These are phyloP conservation scores for Hyles lineata DNA, from an alignment of 2,888 invertebrate species.

Conservation along the genomic window DNA sequence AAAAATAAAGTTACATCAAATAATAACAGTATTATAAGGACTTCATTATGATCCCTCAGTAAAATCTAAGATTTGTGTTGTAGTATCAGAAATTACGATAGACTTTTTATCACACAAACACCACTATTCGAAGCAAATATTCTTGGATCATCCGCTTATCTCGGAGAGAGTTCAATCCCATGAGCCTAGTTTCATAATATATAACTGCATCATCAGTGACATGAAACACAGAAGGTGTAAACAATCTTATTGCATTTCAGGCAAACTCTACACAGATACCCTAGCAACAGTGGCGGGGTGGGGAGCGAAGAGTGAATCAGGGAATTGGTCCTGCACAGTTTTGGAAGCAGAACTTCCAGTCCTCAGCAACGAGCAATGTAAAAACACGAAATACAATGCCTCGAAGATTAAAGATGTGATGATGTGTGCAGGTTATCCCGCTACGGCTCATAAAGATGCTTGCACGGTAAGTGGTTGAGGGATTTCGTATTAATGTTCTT, in stretches of 20 bases:
- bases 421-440: slow-evolving; percentile 93
- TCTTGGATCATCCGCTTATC: too few species aligned
- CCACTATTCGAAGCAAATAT: too few species aligned
- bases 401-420: slow-evolving; percentile 95
- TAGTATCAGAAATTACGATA: too few species aligned
- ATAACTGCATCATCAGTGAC: too few species aligned
- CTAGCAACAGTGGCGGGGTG: slow-evolving; percentile 92
- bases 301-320: slow-evolving; percentile 93
- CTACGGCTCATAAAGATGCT: slow-evolving; percentile 90
- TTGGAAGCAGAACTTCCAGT: slow-evolving; percentile 91
- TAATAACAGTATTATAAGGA: too few species aligned
- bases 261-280: slow-evolving; percentile 87
- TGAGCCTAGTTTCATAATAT: too few species aligned
- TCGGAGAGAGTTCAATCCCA: too few species aligned
- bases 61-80: too few species aligned
- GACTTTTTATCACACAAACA: too few species aligned
- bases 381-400: slow-evolving; percentile 90
- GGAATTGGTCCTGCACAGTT: slow-evolving; percentile 92
- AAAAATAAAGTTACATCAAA: too few species aligned
- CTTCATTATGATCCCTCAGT: too few species aligned
- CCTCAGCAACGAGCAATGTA: slow-evolving; percentile 88
- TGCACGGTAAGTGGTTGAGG: slow-evolving; percentile 87
- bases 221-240: too few species aligned
- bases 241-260: slow-evolving; percentile 61
- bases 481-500: not conserved